Evolutionary conservation across 2,113 vertebrate species (phyloP).

Genomic region (Neolamprologus caudopunctatus): DNA sequence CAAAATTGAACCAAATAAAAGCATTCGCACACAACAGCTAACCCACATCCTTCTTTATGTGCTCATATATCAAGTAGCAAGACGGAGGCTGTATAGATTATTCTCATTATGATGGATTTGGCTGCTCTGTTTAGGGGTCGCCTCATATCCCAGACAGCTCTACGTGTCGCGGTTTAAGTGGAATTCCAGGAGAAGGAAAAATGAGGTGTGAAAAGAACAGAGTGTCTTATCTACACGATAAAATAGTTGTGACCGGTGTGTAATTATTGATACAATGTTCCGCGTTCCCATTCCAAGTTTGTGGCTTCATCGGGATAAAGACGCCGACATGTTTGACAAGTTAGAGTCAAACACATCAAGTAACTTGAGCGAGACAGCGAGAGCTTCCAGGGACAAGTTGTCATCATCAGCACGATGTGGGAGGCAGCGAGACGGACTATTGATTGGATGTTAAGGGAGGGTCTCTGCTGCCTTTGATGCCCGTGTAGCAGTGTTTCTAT

Average conservation of each 20-base stretch:
- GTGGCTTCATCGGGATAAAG: background rate
- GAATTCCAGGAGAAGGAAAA: background rate
- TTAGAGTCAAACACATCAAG: background rate
- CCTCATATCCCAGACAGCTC: background rate
- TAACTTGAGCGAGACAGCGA: background rate
- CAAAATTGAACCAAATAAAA: background rate
- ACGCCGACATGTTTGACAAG: background rate
- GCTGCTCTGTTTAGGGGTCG: background rate
- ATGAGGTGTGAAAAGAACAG: background rate
- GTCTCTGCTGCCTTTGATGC: background rate
- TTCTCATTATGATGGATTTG: background rate
- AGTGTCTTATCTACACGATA: background rate
- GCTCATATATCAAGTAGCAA: background rate
- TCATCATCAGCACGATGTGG: constrained; percentile 19
- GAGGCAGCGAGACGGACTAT: constrained; percentile 14
- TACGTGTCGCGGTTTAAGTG: background rate
- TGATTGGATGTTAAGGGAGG: constrained; percentile 11
- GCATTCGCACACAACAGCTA: background rate
- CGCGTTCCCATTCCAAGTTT: background rate
- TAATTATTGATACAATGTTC: background rate
- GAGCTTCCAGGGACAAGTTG: constrained; percentile 8
- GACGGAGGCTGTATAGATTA: background rate
- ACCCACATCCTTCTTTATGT: fast-evolving
- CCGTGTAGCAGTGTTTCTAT: background rate
- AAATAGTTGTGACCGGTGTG: background rate